phyloP scores from a whole-genome alignment of 2,797 vertebrate species.

The Melanotaenia boesemani region DNA sequence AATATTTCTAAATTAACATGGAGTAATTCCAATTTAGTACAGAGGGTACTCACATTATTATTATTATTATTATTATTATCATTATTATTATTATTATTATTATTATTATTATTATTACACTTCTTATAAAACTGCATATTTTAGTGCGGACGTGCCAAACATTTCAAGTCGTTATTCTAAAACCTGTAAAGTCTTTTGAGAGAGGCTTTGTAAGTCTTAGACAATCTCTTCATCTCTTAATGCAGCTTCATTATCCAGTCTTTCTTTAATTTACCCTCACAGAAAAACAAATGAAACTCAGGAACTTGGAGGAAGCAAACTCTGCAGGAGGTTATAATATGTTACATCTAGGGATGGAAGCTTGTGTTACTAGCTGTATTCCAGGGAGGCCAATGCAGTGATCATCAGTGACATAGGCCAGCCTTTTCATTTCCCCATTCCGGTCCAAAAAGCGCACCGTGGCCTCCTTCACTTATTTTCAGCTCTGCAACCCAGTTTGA shows the following conservation, averaged over 20 bases:
- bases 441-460: constrained; percentile 79
- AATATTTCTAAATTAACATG: constrained; percentile 87
- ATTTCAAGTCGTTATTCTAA: constrained; percentile 87
- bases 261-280: constrained; percentile 84
- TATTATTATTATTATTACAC: constrained; percentile 23
- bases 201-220: constrained; percentile 93
- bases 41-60: constrained; percentile 69
- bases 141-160: constrained; percentile 94
- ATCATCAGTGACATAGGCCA: constrained; percentile 84
- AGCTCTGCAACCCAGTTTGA: constrained; percentile 86
- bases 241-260: constrained; percentile 78
- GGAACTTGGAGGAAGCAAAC: constrained; percentile 90
- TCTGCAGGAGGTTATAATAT: constrained; percentile 75
- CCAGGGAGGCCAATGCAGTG: constrained; percentile 86
- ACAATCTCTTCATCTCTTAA: constrained; percentile 95
- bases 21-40: constrained; percentile 82
- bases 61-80: constrained; percentile 67
- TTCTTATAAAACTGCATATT: constrained; percentile 77
- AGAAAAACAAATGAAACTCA: constrained; percentile 89
- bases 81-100: constrained; percentile 61
- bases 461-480: constrained; percentile 83
- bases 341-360: constrained; percentile 84
- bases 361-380: constrained; percentile 80
- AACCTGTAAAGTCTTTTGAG: constrained; percentile 91
- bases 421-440: constrained; percentile 72